Percentiles rank a stretch among this genome's conserved stretches.
Evolutionary conservation across 2,797 vertebrate genomes (phyloP).

Genomic region (Cuniculus paca): DNA sequence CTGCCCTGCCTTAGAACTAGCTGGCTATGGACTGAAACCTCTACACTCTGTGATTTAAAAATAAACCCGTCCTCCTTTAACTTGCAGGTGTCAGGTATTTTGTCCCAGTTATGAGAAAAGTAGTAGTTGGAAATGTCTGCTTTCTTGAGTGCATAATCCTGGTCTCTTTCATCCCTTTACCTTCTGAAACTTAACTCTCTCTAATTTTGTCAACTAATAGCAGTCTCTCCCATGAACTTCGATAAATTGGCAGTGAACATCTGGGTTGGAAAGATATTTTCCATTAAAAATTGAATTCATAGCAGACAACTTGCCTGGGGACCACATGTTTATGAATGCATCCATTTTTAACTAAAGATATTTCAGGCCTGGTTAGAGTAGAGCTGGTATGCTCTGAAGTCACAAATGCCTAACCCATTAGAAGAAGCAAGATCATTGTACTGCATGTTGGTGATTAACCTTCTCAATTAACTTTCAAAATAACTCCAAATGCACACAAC

Average conservation of each 20-base stretch:
- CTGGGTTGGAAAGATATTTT: constrained; percentile 69
- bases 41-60: background rate
- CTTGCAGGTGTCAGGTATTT: background rate
- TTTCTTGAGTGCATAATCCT: background rate
- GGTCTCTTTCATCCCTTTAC: background rate
- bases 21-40: background rate
- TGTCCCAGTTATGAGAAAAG: background rate
- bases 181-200: constrained; percentile 17
- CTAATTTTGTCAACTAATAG: constrained; percentile 42
- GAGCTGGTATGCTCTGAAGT: background rate
- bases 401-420: constrained; percentile 26
- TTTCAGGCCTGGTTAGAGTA: constrained; percentile 38
- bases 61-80: background rate
- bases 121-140: background rate
- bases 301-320: constrained; percentile 60
- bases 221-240: constrained; percentile 58
- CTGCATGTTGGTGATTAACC: constrained; percentile 38
- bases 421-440: constrained; percentile 20
- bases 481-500: background rate
- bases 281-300: constrained; percentile 69
- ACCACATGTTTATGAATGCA: constrained; percentile 68
- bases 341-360: constrained; percentile 65
- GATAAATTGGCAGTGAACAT: constrained; percentile 56
- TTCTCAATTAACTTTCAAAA: constrained; percentile 43
- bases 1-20: background rate